Conservation (phyloP, 1,140 invertebrate genomes). For the Drosophila dunni region DNA sequence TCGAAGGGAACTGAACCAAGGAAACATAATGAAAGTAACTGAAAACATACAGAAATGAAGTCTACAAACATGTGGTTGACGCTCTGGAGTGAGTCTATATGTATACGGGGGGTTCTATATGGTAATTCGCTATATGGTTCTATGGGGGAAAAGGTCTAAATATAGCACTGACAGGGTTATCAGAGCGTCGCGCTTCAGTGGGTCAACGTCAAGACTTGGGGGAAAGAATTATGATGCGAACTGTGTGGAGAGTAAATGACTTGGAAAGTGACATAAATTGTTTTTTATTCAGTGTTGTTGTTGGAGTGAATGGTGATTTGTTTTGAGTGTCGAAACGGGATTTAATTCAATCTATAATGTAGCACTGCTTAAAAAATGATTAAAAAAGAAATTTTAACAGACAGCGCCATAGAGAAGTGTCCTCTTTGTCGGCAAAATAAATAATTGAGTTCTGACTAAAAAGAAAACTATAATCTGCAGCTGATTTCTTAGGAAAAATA, state of each 20-base stretch:
- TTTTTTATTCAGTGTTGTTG: constrained; percentile 3
- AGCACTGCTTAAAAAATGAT: constrained; percentile 2
- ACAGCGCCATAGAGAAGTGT: background rate
- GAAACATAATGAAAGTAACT: background rate
- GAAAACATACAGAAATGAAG: constrained; percentile 8
- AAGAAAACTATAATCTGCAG: background rate
- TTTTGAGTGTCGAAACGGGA: constrained; percentile 18
- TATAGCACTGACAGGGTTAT: constrained; percentile 77
- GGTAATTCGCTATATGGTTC: constrained; percentile 55
- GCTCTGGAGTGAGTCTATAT: constrained; percentile 12
- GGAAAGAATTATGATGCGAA: constrained; percentile 55
- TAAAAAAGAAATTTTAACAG: constrained; percentile 11
- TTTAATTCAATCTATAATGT: constrained; percentile 20
- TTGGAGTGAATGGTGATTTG: constrained; percentile 22
- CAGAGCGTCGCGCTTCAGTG: constrained; percentile 74
- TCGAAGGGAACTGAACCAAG: constrained; percentile 11
- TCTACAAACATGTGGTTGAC: constrained; percentile 74
- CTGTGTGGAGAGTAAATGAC: constrained; percentile 32
- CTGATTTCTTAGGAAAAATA: background rate
- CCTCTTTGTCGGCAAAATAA: constrained; percentile 1
- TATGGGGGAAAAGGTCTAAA: constrained; percentile 50
- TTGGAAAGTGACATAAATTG: constrained; percentile 43
- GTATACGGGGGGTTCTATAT: constrained; percentile 49
- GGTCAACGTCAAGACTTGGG: constrained; percentile 62
- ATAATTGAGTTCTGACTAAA: background rate